Evolutionary conservation across 2,113 vertebrate genomes (phyloP).

Genomic region (Bubo blakistoni): DNA sequence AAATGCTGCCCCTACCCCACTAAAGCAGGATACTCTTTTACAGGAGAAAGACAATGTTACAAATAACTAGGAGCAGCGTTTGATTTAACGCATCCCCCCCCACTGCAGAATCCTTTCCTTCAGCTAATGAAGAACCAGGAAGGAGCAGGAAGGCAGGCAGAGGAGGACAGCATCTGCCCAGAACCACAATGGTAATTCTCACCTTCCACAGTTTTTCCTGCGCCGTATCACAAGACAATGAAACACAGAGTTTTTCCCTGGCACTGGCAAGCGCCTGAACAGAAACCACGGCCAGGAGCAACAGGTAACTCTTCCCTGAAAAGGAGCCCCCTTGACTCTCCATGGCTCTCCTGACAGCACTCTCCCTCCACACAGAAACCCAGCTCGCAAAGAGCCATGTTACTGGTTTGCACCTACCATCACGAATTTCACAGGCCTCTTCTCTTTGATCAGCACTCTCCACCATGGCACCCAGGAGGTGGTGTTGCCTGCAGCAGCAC

Average conservation of each 20-base stretch:
- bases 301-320: neutral
- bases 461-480: neutral
- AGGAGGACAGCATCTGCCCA: neutral
- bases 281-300: neutral
- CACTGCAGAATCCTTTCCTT: neutral
- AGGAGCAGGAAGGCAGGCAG: neutral
- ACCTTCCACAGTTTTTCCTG: neutral
- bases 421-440: neutral
- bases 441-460: neutral
- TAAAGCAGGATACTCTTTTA: neutral
- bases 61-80: neutral
- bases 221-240: neutral
- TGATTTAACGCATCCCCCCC: neutral
- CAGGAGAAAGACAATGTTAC: neutral
- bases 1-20: neutral
- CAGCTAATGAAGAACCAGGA: neutral
- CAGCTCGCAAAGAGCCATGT: rapidly evolving
- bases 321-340: neutral
- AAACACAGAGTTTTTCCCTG: neutral
- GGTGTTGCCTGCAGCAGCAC: neutral
- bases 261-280: neutral
- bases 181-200: neutral
- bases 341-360: neutral
- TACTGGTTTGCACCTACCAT: neutral
- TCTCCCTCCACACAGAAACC: neutral